Evolutionary conservation across 2,797 vertebrate species (phyloP).

Genomic region (Acanthurus lineatus): DNA sequence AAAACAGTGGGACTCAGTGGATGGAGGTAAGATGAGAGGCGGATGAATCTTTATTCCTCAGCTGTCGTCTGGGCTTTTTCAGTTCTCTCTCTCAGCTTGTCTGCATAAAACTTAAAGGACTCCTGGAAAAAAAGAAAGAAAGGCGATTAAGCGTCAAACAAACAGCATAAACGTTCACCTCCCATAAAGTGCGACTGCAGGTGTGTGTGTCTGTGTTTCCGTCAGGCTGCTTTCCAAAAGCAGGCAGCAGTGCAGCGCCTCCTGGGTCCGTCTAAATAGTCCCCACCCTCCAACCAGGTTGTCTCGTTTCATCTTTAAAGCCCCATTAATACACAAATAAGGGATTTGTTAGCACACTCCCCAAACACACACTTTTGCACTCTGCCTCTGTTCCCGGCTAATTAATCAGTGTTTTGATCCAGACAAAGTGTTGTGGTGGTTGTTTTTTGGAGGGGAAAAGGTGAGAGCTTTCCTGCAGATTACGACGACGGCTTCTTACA

Average conservation of each 20-base stretch:
- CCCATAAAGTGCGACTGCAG: neutral
- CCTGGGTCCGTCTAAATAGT: slow-evolving; percentile 66
- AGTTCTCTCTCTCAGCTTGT: slow-evolving; percentile 81
- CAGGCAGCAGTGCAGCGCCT: slow-evolving; percentile 43
- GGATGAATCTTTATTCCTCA: slow-evolving; percentile 63
- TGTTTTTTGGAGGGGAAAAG: slow-evolving; percentile 34
- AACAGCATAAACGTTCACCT: slow-evolving; percentile 1
- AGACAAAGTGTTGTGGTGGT: slow-evolving; percentile 57
- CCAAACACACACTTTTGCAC: slow-evolving; percentile 56
- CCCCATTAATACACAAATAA: slow-evolving; percentile 78
- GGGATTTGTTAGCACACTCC: slow-evolving; percentile 75
- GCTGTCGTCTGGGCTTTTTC: slow-evolving; percentile 33
- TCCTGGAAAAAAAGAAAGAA: slow-evolving; percentile 83
- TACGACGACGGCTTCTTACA: slow-evolving; percentile 48
- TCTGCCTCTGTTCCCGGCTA: slow-evolving; percentile 59
- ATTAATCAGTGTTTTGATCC: slow-evolving; percentile 80
- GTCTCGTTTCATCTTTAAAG: slow-evolving; percentile 81
- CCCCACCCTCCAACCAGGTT: slow-evolving; percentile 70
- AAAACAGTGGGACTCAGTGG: slow-evolving; percentile 11
- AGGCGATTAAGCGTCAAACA: slow-evolving; percentile 30
- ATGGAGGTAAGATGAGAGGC: slow-evolving; percentile 9
- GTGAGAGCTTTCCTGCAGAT: slow-evolving; percentile 67
- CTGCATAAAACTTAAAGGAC: slow-evolving; percentile 88
- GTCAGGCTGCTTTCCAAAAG: slow-evolving; percentile 32
- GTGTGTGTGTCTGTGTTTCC: slow-evolving; percentile 12